Base-by-base conservation (phyloP, 1,140 invertebrate species). In the Ceratitis capitata region DNA sequence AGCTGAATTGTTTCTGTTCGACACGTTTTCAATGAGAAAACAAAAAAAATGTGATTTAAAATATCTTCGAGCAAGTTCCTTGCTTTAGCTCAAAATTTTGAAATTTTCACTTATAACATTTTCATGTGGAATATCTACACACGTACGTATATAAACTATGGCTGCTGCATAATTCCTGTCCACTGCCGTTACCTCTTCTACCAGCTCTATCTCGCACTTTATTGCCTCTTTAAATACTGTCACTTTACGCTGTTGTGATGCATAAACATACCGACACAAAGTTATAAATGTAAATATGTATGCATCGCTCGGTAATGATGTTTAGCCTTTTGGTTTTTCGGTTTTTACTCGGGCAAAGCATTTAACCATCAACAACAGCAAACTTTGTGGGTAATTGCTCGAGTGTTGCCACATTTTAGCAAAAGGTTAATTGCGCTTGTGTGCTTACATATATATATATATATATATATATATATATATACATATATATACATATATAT, bases 321-420 rank as follows among this genome's bases (percentile, higher is more conserved):
- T 78, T 45, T 78, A 45, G 69, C 69, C 69, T 47, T n/a, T 32
- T 45, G 69, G 69, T 78, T 78, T 78, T 78, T 78, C n/a, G 69
- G 19, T 78, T 78, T 42, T 78, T n/a, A n/a, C 39, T 35, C 39
- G 69, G 69, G 39, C 39, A 78, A 78, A 45, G 39, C 23, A n/a
- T 78, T 78, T 78, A 78, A 16, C n/a, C n/a, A n/a, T n/a, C n/a
- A n/a, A n/a, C n/a, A n/a, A n/a, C 23, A 45, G 14, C 69, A 78
- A 78, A 78, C 39, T 78, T 78, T 45, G 69, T 42, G 69, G 64
- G 69, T 78, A 78, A 78, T 78, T 78, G 69, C 39, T 39, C 32
- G 69, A 45, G 16, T 47, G 39, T 26, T 78, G 69, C 39, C 69
- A 78, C 69, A 39, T 69, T n/a, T 69, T 69, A n/a, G 29, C 35